phyloP scores from a whole-genome alignment of 30 jellyfish, hydroid and myxozoan species.

The Rhopilema esculentum region DNA sequence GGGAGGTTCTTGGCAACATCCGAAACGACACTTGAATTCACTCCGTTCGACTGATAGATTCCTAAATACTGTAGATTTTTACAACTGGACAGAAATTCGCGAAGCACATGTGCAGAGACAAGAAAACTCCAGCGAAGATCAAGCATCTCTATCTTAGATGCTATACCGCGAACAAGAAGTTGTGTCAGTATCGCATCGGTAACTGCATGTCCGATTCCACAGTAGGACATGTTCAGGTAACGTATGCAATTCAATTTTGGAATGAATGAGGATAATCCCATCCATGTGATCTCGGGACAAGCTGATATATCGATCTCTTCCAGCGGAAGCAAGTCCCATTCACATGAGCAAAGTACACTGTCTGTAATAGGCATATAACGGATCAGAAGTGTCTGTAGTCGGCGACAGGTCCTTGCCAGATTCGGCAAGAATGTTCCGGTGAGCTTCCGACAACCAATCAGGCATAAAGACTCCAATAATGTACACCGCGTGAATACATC shows the following conservation, averaged over 20 bases:
- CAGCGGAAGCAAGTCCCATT: slow-evolving; percentile 80
- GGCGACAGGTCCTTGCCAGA: slow-evolving; percentile 64
- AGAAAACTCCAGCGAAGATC: slow-evolving; percentile 95
- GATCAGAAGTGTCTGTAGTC: slow-evolving; percentile 76
- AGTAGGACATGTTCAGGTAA: slow-evolving; percentile 90
- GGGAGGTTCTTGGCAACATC: slow-evolving; percentile 61
- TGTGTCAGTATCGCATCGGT: slow-evolving; percentile 77
- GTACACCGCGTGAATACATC: slow-evolving; percentile 76
- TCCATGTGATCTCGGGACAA: slow-evolving; percentile 91
- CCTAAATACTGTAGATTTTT: slow-evolving; percentile 79
- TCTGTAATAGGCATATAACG: slow-evolving; percentile 87
- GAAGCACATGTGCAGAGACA: slow-evolving; percentile 64
- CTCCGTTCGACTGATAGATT: slow-evolving; percentile 82
- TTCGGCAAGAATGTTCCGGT: slow-evolving; percentile 81
- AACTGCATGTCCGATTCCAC: slow-evolving; percentile 98
- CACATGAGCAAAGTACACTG: slow-evolving; percentile 63
- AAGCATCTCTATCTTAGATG: slow-evolving; percentile 77
- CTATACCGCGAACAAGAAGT: slow-evolving; percentile 56
- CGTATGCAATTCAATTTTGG: slow-evolving; percentile 73
- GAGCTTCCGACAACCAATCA: slow-evolving; percentile 93
- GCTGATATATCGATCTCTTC: slow-evolving; percentile 97
- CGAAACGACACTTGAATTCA: slow-evolving; percentile 71
- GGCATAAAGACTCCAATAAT: slow-evolving; percentile 73
- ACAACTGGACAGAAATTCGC: slow-evolving; percentile 72
- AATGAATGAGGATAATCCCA: slow-evolving; percentile 77